These are phyloP conservation scores for Scolopax rusticola DNA, from an alignment of 2,797 vertebrate genomes.

Conservation along the genomic window DNA sequence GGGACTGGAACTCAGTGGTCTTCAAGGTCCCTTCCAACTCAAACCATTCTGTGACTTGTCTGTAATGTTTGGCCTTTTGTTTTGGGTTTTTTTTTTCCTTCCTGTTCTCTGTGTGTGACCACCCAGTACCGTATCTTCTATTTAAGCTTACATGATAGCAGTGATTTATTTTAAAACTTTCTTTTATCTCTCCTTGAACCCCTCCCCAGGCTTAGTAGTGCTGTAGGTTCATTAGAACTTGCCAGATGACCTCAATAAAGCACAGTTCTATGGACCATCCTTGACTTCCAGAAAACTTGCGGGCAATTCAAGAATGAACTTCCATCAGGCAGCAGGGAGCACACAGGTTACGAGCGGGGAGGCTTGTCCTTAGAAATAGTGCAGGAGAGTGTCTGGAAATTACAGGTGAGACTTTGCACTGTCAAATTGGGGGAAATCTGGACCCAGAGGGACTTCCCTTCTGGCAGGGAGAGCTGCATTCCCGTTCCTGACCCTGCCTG, in stretches of 20 bases:
- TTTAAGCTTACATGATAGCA: background rate
- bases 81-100: background rate
- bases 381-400: background rate
- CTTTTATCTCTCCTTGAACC: background rate
- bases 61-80: background rate
- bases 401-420: background rate
- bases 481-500: background rate
- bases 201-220: background rate
- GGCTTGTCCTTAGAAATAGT: background rate
- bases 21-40: too few relatives aligned
- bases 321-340: background rate
- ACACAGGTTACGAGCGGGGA: fast-evolving
- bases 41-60: background rate
- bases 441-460: background rate
- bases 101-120: background rate
- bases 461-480: background rate
- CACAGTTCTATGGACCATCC: background rate
- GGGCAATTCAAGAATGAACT: background rate
- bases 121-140: background rate
- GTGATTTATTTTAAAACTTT: background rate
- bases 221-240: background rate
- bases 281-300: background rate
- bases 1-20: too few relatives aligned
- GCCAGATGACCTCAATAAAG: background rate
- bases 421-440: fast-evolving